Evolutionary conservation across 2,888 invertebrate species (phyloP).

Genomic region (Harpalus rubripes): DNA sequence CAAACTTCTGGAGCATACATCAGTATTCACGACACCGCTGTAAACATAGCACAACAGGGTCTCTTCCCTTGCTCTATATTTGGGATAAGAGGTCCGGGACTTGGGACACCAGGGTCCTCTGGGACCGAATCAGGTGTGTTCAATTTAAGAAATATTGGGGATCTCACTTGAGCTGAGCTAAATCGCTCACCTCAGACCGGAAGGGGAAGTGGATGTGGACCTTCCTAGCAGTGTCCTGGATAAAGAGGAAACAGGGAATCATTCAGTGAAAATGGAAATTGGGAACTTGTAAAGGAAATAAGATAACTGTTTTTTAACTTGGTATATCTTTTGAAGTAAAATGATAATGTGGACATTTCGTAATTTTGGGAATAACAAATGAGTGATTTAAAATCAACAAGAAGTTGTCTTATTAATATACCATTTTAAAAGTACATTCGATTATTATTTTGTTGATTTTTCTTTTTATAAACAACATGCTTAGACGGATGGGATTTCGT

Average conservation of each 20-base stretch:
- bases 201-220: not conserved
- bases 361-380: no score
- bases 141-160: slow-evolving; percentile 57
- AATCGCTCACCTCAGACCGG: not conserved
- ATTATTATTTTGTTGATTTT: no score
- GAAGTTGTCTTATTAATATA: no score
- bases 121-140: slow-evolving; percentile 54
- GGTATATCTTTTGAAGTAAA: no score
- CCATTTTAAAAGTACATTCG: no score
- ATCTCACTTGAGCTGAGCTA: slow-evolving; percentile 26
- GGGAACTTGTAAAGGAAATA: not conserved
- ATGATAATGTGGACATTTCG: no score
- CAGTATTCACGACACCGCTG: not conserved
- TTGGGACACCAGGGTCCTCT: not conserved
- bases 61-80: not conserved
- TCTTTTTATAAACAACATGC: no score
- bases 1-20: not conserved
- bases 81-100: slow-evolving; percentile 18
- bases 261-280: not conserved
- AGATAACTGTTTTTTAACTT: no score
- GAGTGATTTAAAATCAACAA: no score
- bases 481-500: no score
- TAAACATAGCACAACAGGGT: not conserved
- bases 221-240: not conserved
- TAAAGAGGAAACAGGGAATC: not conserved